Evolutionary conservation across 2,797 vertebrate genomes (phyloP), one percentile per base, ranked within the genome.

Genomic region (Lutjanus argentimaculatus): DNA sequence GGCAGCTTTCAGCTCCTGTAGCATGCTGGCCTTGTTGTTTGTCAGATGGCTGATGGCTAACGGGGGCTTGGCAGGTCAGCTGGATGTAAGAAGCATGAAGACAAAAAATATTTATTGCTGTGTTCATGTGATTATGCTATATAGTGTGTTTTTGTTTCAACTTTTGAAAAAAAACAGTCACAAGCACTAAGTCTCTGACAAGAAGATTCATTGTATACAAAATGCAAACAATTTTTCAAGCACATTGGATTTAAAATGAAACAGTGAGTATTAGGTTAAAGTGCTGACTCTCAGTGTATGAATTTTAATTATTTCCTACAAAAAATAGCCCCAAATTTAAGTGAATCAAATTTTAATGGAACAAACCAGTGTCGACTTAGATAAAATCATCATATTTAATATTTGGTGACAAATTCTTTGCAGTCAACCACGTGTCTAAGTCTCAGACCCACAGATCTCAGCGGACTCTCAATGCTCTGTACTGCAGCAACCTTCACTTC

Each of bases 1-100:
- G 71, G 88, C 93, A 12, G 93, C 88, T 73, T 88, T 93, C 89
- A 91, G 80, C 61, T 80, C 30, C 1, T 14, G 70, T 42, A 91
- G 84, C 56, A 89, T 49, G 2, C 75, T 86, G 2, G 57, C 87
- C 84, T 95, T 96, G 58, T 36, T 92, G 15, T 13, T 30, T 22
- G 49, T 68, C 2, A 68, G 25, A 52, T 19, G 56, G 57, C 87
- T 21, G 75, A 81, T 46, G 48, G 42, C 84, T 11, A 70, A 79
- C 13, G 62, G 36, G 59, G 75, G 85, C 7, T 64, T 82, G 36
- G 67, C 73, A 9, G 36, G 36, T 14, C 45, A 89, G 75, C 94
- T 95, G 83, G 40, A 65, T n/a, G 46, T 6, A 25, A 15, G 6
- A 43, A 16, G 57, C 16, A 77, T 8, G 43, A 22, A 75, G 17